These are phyloP conservation scores for Oophaga sylvatica DNA, from an alignment of 2,797 vertebrate genomes.

Conservation along the genomic window DNA sequence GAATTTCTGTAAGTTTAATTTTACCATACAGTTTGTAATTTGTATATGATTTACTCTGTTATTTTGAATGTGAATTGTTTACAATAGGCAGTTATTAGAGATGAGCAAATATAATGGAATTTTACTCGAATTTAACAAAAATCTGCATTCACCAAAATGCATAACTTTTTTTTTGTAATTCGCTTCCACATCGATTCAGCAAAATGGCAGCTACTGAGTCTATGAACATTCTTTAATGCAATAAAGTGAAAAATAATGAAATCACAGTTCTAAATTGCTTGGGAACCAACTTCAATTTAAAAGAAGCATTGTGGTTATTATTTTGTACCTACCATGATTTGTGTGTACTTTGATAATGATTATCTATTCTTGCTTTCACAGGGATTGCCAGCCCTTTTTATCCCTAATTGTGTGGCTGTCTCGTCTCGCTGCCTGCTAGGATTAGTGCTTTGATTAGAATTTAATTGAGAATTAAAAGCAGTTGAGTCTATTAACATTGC, in stretches of 20 bases:
- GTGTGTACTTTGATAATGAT: conserved; percentile 20
- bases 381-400: conserved; percentile 3
- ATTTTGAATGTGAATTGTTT: too few relatives aligned
- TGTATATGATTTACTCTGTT: too few relatives aligned
- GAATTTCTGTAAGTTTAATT: too few relatives aligned
- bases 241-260: not conserved
- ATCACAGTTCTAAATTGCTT: not conserved
- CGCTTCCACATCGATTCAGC: too few relatives aligned
- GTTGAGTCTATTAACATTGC: not conserved
- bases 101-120: too few relatives aligned
- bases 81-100: too few relatives aligned
- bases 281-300: not conserved
- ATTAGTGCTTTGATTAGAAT: conserved; percentile 31
- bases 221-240: not conserved
- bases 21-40: too few relatives aligned
- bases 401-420: conserved; percentile 30
- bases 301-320: not conserved
- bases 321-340: not conserved
- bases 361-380: conserved; percentile 15
- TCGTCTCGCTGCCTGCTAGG: conserved; percentile 18
- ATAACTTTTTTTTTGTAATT: too few relatives aligned
- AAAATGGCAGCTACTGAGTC: too few relatives aligned
- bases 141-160: too few relatives aligned
- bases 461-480: conserved; percentile 30
- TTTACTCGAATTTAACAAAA: too few relatives aligned